Conservation (phyloP, 2,797 vertebrate species). For the Buphagus erythrorhynchus region DNA sequence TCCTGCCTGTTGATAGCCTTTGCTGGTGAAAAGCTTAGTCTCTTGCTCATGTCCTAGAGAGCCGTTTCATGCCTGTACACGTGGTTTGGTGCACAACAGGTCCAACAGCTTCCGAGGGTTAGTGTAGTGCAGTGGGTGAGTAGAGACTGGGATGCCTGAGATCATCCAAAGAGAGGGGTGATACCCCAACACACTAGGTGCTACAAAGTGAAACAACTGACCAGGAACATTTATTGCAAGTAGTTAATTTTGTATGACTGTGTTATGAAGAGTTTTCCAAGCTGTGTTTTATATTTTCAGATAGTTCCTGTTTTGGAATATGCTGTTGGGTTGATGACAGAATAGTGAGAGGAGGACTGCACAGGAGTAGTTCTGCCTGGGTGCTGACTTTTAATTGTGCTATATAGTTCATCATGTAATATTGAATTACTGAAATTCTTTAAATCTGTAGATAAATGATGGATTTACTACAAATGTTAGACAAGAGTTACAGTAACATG, state of each 20-base stretch:
- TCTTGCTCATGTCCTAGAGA: neutral
- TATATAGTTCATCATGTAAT: accelerated
- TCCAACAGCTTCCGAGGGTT: neutral
- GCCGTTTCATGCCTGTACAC: neutral
- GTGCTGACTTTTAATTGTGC: neutral
- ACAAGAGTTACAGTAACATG: neutral
- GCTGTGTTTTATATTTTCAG: neutral
- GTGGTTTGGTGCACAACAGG: neutral
- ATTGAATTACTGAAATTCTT: neutral
- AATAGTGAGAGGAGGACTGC: neutral
- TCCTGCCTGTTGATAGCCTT: neutral
- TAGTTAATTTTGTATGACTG: neutral
- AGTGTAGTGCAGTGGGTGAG: accelerated
- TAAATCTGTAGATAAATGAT: neutral
- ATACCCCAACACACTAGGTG: neutral
- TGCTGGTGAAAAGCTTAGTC: neutral
- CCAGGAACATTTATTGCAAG: neutral
- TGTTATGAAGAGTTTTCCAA: neutral
- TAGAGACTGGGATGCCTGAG: neutral
- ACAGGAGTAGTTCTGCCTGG: neutral
- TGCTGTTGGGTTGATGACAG: neutral
- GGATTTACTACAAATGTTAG: neutral
- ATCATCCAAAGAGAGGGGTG: neutral
- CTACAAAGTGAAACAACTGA: neutral
- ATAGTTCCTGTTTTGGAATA: neutral